A percentile compares a stretch with the other conserved stretches of the same genome.
Evolutionary conservation across 2,888 invertebrate genomes (phyloP).

Genomic region (Acronicta leporina): DNA sequence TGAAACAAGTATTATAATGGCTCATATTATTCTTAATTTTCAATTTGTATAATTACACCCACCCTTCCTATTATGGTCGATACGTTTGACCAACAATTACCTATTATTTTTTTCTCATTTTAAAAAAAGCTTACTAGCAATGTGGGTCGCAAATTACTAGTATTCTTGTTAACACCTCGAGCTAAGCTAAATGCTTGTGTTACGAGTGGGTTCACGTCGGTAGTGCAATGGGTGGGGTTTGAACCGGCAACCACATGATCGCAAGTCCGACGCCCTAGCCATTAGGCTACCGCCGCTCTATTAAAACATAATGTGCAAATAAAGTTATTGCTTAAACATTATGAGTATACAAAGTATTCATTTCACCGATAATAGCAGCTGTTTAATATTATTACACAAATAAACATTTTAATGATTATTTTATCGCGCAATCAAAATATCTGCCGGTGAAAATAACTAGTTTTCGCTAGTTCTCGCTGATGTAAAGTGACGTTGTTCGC

Average conservation of each 20-base stretch:
- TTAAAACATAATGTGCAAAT: background rate
- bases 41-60: constrained; percentile 10
- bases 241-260: too few species aligned
- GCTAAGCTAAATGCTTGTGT: too few species aligned
- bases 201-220: too few species aligned
- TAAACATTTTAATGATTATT: constrained; percentile 11
- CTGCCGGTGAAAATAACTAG: constrained; percentile 25
- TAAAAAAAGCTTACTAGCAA: too few species aligned
- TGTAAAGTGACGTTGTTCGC: constrained; percentile 70
- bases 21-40: constrained; percentile 26
- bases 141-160: too few species aligned
- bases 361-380: constrained; percentile 4
- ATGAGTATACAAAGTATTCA: background rate
- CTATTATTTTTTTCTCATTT: too few species aligned
- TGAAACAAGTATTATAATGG: constrained; percentile 15
- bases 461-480: constrained; percentile 65
- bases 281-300: too few species aligned
- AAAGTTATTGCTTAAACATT: constrained; percentile 5
- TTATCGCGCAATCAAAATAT: constrained; percentile 6
- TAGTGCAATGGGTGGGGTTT: too few species aligned
- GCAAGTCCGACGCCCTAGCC: too few species aligned
- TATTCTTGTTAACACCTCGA: too few species aligned
- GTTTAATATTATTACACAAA: constrained; percentile 9
- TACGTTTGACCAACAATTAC: constrained; percentile 14
- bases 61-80: constrained; percentile 11